Evolutionary conservation across 2,113 vertebrate genomes (phyloP).

Genomic region (Conger conger): DNA sequence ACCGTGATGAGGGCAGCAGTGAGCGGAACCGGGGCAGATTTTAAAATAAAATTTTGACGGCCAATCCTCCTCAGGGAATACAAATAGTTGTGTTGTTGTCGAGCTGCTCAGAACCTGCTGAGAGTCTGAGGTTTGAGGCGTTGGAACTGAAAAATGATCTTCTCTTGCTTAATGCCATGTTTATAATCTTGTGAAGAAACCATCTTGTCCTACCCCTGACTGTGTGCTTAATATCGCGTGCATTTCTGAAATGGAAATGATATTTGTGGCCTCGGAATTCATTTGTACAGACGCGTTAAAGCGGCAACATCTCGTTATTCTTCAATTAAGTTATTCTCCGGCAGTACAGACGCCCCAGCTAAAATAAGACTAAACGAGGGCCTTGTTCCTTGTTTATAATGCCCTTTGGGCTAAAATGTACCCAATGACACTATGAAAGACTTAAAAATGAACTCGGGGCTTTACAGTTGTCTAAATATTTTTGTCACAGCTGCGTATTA

Average conservation of each 20-base stretch:
- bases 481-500: not conserved
- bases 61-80: conserved; percentile 25
- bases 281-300: conserved; percentile 10
- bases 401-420: conserved; percentile 11
- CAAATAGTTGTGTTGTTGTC: conserved; percentile 14
- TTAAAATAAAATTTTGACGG: conserved; percentile 26
- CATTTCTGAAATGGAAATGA: conserved; percentile 55
- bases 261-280: conserved; percentile 52
- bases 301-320: not conserved
- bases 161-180: not conserved
- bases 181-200: not conserved
- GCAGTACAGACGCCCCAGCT: not conserved
- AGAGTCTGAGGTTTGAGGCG: not conserved
- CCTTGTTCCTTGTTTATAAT: conserved; percentile 45
- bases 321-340: not conserved
- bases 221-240: conserved; percentile 30
- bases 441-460: not conserved
- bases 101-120: conserved; percentile 7
- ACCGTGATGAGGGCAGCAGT: conserved; percentile 20
- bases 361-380: conserved; percentile 4
- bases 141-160: not conserved
- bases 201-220: not conserved
- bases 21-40: conserved; percentile 10
- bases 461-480: conserved; percentile 8
- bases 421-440: not conserved